Evolutionary conservation across 2,888 invertebrate genomes (phyloP), one percentile per base, ranked within the genome.

Genomic region (Philonicus albiceps): DNA sequence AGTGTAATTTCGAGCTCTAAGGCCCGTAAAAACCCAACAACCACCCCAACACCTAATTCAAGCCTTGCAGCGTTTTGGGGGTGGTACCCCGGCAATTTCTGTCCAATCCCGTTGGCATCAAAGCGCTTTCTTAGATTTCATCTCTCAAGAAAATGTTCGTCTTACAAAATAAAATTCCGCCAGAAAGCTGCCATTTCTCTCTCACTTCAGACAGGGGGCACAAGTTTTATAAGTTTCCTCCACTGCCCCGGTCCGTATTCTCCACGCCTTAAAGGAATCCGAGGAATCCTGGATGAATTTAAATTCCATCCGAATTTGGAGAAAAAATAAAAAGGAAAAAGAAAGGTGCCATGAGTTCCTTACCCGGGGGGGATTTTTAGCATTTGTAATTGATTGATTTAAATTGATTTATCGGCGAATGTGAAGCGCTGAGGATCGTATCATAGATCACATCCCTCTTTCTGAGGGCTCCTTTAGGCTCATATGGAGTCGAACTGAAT

Each of bases 331-430:
- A n/a, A n/a, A n/a, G n/a, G n/a, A n/a, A n/a, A n/a, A n/a, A n/a
- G n/a, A n/a, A 64, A 53, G 49, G 55, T 53, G 53, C 64, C 30
- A 34, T 2, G 55, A 81, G 34, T 81, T n/a, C 31, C 31, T 27
- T n/a, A 31, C 34, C 34, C 53, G 30, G 16, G 64, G n/a, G 37
- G 19, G 37, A 53, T 27, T 64, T 81, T 34, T 81, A 64, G 81
- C 81, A 81, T 81, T 81, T 55, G 81, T 81, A 81, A 81, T 81
- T 81, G 81, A 81, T 81, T 81, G 81, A 81, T 81, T 81, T 31
- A 81, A 81, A 81, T 81, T 81, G 81, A 81, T 81, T 81, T 81
- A 55, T 81, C 64, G 81, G 16, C 49, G 43, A 22, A 16, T 78
- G 27, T 22, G 49, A 78, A 7, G 78, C 30, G 78, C 22, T n/a